Evolutionary conservation across 2,888 invertebrate species (phyloP), one percentile per base, ranked within the genome.

Genomic region (Phyllotreta cruciferae): DNA sequence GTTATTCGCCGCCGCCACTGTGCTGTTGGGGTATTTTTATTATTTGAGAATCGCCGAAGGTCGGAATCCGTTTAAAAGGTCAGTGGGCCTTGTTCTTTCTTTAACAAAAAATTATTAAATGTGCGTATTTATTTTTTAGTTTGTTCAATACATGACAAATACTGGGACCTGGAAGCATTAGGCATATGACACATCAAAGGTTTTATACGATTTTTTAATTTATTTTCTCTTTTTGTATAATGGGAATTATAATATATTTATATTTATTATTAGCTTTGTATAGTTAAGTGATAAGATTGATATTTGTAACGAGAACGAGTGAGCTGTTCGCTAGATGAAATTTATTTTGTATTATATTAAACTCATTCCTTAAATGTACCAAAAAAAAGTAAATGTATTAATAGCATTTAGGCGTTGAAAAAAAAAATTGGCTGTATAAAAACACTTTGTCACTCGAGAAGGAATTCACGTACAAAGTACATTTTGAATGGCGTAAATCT

Each of bases 1-100:
- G 34, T 66, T 84, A 60, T 79, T 85, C 35, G 86, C 85, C 4
- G 83, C 86, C 9, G 86, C 86, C 45, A 84, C 87, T 0, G 82
- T 86, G 64, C 78, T 87, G 53, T 75, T 87, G 64, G 87, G 86
- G 70, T 86, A 85, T 78, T 84, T 86, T 41, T 86, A 85, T 81
- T 85, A 84, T 80, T 80, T 86, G 38, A 85, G 83, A 69, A 85
- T 85, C 56, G 74, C 75, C 7, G 79, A 76, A 63, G 69, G 65
- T 38, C 70, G 73, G 69, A 66, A 76, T 67, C 72, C 75, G 62
- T 68, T 77, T 69, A 69, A 74, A 67, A 77, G 76, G 80, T 80
- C 73, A 76, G 78, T 71, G 45, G 37, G 39, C 10, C 8, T 41
- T 13, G 36, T 7, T 9, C 35, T 7, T 4, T 44, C 9, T 42